Percentiles rank a stretch among this genome's conserved stretches.
phyloP scores from a whole-genome alignment of 2,797 vertebrate species.

The Leptatherina wallacei region DNA sequence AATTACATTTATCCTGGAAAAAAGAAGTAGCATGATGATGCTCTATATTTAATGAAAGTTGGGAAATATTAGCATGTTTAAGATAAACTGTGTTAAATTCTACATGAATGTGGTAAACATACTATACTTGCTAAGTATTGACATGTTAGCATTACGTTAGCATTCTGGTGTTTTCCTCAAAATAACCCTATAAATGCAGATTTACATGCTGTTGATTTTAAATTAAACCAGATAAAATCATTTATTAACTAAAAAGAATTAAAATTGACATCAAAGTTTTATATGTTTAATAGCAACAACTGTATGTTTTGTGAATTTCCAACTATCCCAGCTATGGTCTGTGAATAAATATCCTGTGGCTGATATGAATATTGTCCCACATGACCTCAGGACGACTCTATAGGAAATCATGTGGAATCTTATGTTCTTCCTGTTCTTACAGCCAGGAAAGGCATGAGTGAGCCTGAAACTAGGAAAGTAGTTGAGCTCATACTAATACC shows the following conservation, averaged over 20 bases:
- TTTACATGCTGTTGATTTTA: neutral
- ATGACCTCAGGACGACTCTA: neutral
- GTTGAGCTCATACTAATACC: conserved; percentile 60
- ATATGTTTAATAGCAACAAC: neutral
- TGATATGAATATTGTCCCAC: neutral
- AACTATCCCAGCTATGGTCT: neutral
- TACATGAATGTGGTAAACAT: neutral
- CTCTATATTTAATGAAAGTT: neutral
- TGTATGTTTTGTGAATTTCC: neutral
- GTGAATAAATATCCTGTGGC: neutral
- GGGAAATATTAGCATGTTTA: neutral
- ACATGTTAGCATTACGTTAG: neutral
- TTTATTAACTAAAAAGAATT: neutral
- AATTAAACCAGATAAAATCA: neutral
- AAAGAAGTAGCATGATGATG: neutral
- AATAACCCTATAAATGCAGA: neutral
- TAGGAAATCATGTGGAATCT: neutral
- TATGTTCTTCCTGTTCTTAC: neutral
- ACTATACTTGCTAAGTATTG: neutral
- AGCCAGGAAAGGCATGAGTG: conserved; percentile 8
- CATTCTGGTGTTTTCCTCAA: neutral
- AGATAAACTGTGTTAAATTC: neutral
- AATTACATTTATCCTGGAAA: neutral
- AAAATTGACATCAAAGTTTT: neutral
- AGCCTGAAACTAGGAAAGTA: conserved; percentile 37